Evolutionary conservation across 2,888 invertebrate genomes (phyloP).

Genomic region (Hydrotaea cyrtoneurina): DNA sequence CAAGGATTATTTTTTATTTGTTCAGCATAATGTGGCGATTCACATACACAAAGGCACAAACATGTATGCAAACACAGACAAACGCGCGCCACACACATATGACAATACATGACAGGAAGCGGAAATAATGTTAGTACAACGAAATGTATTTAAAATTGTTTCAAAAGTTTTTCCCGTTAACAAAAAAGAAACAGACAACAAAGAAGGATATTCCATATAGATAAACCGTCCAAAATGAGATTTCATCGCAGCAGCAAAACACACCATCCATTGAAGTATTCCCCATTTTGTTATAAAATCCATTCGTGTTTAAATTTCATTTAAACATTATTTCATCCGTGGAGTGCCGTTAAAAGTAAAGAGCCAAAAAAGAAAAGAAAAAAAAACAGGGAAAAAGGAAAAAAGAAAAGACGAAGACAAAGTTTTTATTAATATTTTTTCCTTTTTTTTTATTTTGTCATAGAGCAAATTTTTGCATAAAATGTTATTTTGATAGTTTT

Average conservation of each 20-base stretch:
- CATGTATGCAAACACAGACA: constrained; percentile 6
- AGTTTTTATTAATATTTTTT: constrained; percentile 39
- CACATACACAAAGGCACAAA: not conserved
- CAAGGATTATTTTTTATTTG: constrained; percentile 22
- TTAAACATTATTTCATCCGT: constrained; percentile 17
- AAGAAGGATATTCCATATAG: not conserved
- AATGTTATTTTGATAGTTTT: constrained; percentile 28
- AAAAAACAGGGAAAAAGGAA: constrained; percentile 22
- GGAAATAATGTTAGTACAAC: not conserved
- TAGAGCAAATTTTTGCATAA: constrained; percentile 35
- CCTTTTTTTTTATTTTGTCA: not conserved
- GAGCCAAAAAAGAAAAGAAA: not conserved
- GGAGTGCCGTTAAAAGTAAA: not conserved
- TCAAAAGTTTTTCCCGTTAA: constrained; percentile 39
- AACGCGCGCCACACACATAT: constrained; percentile 9
- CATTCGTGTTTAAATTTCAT: constrained; percentile 29
- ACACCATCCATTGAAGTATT: not conserved
- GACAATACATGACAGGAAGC: constrained; percentile 11
- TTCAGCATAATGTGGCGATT: not conserved
- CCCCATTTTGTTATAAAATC: constrained; percentile 23
- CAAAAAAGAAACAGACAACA: constrained; percentile 11
- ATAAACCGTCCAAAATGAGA: constrained; percentile 2
- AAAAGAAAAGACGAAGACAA: constrained; percentile 32
- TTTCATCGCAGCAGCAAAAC: not conserved
- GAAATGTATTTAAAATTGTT: constrained; percentile 39